Base-by-base conservation (phyloP, 2,797 vertebrate genomes). In the Perodicticus potto region DNA sequence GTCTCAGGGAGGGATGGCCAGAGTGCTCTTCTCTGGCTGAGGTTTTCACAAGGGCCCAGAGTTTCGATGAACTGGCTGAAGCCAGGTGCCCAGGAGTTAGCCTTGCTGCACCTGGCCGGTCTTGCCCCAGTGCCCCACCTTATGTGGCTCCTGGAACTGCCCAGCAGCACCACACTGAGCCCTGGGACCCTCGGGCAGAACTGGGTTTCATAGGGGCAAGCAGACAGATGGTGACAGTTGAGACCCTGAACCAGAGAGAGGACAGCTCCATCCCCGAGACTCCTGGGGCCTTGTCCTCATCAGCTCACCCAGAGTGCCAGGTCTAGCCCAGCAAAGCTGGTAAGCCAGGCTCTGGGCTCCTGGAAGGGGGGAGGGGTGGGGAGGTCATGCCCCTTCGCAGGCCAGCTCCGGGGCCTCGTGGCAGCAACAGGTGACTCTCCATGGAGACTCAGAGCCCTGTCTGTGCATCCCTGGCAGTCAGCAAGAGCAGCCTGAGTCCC, bases 331-430 rank as follows among this genome's bases (percentile, higher is more conserved):
- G 22, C 25, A 45, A 29, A 69, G 67, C 1, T 1, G 4, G 13
- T 5, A 9, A n/a, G 25, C 86, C 73, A 22, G 86, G 53, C 61
- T 43, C 27, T 10, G 2, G 53, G 72, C 20, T 37, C 25, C 27
- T 0, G 34, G 53, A 49, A 29, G 5, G 19, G 55, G 22, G 27
- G 65, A 22, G 32, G 25, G 29, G 72, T 76, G 43, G 5, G 25
- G 3, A 34, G 34, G 76, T 10, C 0, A 0, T 2, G 43, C 20
- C 16, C n/a, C 34, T 32, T 20, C 10, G 14, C 10, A 29, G 57
- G 72, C 63, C 69, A 32, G 61, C 10, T 43, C n/a, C 2, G 63
- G 81, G 74, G 40, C 83, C 65, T 0, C 3, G n/a, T 7, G 22
- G n/a, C 69, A 69, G 65, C 1, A 27, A 84, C 61, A 23, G 84